phyloP scores from a whole-genome alignment of 2,113 vertebrate species.

The Xenus cinereus region DNA sequence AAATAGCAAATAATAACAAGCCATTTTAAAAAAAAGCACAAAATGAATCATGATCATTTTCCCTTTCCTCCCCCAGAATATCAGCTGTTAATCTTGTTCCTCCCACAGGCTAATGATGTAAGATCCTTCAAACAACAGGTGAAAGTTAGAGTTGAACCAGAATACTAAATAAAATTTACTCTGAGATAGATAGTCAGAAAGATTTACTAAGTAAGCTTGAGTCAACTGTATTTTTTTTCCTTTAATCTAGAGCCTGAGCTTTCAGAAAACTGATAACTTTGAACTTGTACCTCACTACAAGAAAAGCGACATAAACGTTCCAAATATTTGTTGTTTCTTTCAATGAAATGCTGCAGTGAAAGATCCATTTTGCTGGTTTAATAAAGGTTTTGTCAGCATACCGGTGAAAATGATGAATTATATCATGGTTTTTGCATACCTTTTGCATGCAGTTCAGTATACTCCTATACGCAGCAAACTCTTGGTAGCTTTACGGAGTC shows the following conservation, averaged over 20 bases:
- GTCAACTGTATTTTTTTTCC: background rate
- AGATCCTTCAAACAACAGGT: background rate
- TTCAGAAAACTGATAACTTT: background rate
- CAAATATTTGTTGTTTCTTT: background rate
- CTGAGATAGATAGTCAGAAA: background rate
- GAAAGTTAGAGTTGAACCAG: background rate
- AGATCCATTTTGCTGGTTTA: background rate
- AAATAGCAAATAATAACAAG: slow-evolving; percentile 14
- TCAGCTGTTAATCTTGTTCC: slow-evolving; percentile 5
- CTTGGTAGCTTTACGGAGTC: background rate
- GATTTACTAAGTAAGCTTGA: background rate
- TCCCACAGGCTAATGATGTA: background rate
- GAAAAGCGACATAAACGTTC: background rate
- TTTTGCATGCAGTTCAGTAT: background rate
- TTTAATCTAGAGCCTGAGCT: background rate
- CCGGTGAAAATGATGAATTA: background rate
- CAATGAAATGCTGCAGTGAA: background rate
- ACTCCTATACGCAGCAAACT: background rate
- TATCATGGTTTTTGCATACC: background rate
- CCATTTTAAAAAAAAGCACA: background rate
- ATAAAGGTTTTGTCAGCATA: background rate
- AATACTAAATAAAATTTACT: background rate
- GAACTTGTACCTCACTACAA: background rate
- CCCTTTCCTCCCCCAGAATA: background rate
- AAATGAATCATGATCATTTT: background rate